A percentile compares a stretch with the other conserved stretches of the same genome.
Evolutionary conservation across 1,140 invertebrate species (phyloP).

Genomic region (Hetaerina americana): DNA sequence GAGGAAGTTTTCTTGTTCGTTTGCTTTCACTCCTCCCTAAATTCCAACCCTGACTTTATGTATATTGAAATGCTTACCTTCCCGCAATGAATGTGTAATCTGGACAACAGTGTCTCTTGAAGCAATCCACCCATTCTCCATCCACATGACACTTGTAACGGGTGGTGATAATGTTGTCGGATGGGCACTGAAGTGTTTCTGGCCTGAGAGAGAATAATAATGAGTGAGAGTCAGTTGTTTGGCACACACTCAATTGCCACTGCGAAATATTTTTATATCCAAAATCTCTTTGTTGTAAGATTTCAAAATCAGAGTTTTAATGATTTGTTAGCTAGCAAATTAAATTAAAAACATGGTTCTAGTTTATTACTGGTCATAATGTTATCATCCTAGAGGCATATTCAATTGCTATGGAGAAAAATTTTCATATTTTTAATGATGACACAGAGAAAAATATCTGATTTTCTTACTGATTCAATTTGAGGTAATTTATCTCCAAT

Average conservation of each 20-base stretch:
- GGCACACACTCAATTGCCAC: too few species aligned
- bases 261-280: too few species aligned
- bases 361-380: too few species aligned
- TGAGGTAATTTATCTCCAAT: too few species aligned
- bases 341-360: too few species aligned
- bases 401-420: not conserved
- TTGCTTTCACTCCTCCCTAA: too few species aligned
- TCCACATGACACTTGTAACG: constrained; percentile 37
- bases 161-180: constrained; percentile 37
- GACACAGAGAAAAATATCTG: not conserved
- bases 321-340: too few species aligned
- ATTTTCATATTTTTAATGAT: not conserved
- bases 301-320: too few species aligned
- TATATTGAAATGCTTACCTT: constrained; percentile 18
- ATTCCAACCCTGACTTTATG: not conserved
- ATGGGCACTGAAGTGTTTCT: constrained; percentile 34
- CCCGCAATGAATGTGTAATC: constrained; percentile 37
- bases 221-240: not conserved
- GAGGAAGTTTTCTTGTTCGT: too few species aligned
- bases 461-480: too few species aligned
- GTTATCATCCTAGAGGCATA: not conserved
- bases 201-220: constrained; percentile 25
- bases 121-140: constrained; percentile 37
- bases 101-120: constrained; percentile 36
- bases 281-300: too few species aligned